Conservation (phyloP, 2,797 vertebrate species). For the Darevskia mixta region DNA sequence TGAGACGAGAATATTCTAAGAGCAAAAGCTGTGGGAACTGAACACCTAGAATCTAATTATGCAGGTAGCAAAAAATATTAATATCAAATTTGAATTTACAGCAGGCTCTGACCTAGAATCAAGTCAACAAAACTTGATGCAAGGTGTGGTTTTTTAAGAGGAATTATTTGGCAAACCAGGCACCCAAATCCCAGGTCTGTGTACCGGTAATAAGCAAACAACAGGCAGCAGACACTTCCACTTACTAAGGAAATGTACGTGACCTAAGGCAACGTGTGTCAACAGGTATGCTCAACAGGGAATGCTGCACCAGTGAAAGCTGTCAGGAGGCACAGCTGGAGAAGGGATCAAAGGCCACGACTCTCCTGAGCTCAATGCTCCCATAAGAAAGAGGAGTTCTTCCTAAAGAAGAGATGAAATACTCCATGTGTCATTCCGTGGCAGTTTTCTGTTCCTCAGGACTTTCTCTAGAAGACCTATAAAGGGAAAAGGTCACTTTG, state of each 20-base stretch:
- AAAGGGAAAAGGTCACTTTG: conserved; percentile 32
- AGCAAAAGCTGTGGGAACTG: conserved; percentile 46
- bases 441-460: conserved; percentile 76
- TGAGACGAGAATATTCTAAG: conserved; percentile 24
- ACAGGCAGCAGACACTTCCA: conserved; percentile 47
- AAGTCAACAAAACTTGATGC: conserved; percentile 67
- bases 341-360: conserved; percentile 50
- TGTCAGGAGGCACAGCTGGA: conserved; percentile 50
- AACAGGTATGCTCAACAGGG: conserved; percentile 36
- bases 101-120: conserved; percentile 43
- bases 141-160: conserved; percentile 38
- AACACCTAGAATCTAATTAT: conserved; percentile 48
- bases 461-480: conserved; percentile 75
- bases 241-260: conserved; percentile 45
- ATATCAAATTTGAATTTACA: conserved; percentile 53
- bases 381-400: conserved; percentile 40
- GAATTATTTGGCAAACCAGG: conserved; percentile 53
- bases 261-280: conserved; percentile 50
- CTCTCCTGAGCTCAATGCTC: conserved; percentile 48
- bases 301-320: conserved; percentile 39
- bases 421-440: conserved; percentile 67
- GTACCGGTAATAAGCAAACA: conserved; percentile 60
- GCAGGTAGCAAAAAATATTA: conserved; percentile 63
- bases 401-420: neutral
- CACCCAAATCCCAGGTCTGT: conserved; percentile 46